These are phyloP conservation scores for Stratiomys singularior DNA, from an alignment of 2,888 invertebrate genomes.

Conservation along the genomic window DNA sequence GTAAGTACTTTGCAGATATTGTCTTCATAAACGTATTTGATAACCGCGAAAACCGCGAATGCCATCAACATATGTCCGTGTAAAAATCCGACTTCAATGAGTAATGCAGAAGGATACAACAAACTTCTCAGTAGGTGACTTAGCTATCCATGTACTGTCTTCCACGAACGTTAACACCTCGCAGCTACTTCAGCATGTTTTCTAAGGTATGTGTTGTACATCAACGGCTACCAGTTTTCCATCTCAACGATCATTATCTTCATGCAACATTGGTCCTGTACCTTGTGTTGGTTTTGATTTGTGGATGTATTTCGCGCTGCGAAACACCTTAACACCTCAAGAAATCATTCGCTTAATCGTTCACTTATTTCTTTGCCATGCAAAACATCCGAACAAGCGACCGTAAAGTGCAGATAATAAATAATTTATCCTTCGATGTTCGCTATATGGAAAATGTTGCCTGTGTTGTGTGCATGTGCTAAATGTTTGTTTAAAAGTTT, in stretches of 20 bases:
- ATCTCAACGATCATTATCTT: constrained; percentile 12
- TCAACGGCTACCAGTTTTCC: constrained; percentile 1
- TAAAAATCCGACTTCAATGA: not conserved
- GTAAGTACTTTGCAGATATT: constrained; percentile 70
- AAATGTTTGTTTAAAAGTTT: constrained; percentile 36
- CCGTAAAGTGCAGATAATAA: not conserved
- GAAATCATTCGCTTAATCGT: constrained; percentile 16
- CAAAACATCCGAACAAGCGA: not conserved
- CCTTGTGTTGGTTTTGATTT: constrained; percentile 27
- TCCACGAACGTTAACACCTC: not conserved
- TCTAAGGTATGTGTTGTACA: not conserved
- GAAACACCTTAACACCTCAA: not conserved
- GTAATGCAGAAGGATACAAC: not conserved
- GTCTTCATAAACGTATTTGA: not conserved
- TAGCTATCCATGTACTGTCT: not conserved
- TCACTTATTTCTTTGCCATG: not conserved
- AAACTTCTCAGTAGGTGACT: not conserved
- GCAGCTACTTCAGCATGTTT: not conserved
- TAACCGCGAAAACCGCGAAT: no score
- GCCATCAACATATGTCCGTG: no score
- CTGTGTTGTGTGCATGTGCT: not conserved
- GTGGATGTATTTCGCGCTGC: not conserved
- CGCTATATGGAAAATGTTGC: not conserved
- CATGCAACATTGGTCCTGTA: constrained; percentile 9
- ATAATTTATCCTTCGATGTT: constrained; percentile 18